Evolutionary conservation across 2,888 invertebrate genomes (phyloP).

Genomic region (Patella caerulea): DNA sequence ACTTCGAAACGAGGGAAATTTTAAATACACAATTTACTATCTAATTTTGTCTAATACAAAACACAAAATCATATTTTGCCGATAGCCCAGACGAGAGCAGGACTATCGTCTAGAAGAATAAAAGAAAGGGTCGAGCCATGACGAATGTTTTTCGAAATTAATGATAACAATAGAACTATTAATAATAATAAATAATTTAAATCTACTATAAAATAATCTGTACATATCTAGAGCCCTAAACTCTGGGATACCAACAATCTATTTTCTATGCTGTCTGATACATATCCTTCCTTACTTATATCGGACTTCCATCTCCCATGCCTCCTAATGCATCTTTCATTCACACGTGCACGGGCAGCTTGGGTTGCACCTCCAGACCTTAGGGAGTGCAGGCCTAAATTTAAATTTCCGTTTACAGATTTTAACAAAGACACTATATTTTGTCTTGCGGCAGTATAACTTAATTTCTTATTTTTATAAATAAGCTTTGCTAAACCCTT

Average conservation of each 20-base stretch:
- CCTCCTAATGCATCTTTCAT: constrained; percentile 17
- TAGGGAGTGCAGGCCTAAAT: constrained; percentile 22
- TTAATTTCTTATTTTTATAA: not conserved
- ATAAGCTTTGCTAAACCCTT: not conserved
- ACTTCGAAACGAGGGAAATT: no score
- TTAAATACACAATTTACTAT: no score
- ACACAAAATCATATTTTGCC: not conserved
- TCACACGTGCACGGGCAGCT: constrained; percentile 15
- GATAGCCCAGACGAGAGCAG: not conserved
- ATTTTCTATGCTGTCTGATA: constrained; percentile 15
- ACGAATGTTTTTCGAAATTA: not conserved
- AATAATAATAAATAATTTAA: not conserved
- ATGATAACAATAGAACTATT: not conserved
- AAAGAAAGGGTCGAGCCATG: not conserved
- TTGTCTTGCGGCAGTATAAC: not conserved
- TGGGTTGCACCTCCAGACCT: constrained; percentile 22
- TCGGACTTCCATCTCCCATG: constrained; percentile 25
- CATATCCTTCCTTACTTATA: constrained; percentile 21
- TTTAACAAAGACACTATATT: not conserved
- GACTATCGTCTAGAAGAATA: not conserved
- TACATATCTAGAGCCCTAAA: constrained; percentile 13
- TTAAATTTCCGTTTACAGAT: not conserved
- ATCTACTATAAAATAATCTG: not conserved
- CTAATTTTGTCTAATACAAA: no score
- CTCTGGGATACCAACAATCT: constrained; percentile 15